Conservation (phyloP, 2,888 invertebrate species). For the Lamellibrachia satsuma region DNA sequence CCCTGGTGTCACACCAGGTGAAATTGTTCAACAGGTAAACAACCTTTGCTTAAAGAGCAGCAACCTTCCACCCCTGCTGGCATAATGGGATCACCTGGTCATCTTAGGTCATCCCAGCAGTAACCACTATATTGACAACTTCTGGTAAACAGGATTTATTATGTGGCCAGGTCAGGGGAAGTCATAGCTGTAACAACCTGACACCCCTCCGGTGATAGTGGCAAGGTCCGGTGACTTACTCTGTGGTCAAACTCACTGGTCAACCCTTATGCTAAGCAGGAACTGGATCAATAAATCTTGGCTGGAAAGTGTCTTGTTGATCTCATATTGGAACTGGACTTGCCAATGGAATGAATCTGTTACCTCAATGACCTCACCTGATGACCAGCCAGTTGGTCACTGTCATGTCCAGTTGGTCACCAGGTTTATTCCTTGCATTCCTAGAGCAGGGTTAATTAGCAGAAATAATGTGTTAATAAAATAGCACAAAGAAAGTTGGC, state of each 20-base stretch:
- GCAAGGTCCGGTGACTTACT: neutral
- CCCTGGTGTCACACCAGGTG: neutral
- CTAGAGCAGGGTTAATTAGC: neutral
- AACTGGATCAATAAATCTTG: conserved; percentile 17
- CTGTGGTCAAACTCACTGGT: neutral
- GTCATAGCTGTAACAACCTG: neutral
- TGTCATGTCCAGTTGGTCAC: neutral
- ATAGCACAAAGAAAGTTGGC: neutral
- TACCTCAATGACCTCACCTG: neutral
- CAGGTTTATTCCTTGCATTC: neutral
- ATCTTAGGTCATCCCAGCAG: conserved; percentile 3
- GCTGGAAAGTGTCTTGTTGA: neutral
- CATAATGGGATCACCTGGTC: neutral
- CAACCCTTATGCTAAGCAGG: neutral
- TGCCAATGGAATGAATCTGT: neutral
- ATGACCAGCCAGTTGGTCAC: neutral
- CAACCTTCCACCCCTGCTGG: neutral
- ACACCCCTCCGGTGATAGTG: neutral
- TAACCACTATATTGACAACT: neutral
- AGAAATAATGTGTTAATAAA: neutral
- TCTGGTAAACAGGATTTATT: neutral
- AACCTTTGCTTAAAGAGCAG: neutral
- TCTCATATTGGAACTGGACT: neutral
- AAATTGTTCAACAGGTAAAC: neutral
- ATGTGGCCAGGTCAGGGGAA: neutral